Conservation (phyloP, 92 coral and sea anemone species). For the Nematostella vectensis region DNA sequence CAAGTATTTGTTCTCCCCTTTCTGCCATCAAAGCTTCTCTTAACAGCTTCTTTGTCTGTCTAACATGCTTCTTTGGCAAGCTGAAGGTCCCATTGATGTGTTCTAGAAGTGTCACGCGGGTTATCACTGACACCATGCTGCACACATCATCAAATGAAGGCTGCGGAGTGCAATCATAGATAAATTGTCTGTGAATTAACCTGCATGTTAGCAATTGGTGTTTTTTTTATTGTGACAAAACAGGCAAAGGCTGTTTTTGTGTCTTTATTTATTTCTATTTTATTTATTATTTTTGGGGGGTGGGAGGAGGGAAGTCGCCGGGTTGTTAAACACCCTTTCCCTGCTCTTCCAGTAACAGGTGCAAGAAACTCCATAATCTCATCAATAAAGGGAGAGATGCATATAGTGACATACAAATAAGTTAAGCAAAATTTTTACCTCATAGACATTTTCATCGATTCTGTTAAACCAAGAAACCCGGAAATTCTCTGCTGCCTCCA, state of each 20-base stretch:
- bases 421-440: too few species aligned
- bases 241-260: background rate
- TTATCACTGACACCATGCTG: constrained; percentile 57
- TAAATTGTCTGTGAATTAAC: too few species aligned
- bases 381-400: too few species aligned
- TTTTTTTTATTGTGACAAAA: too few species aligned
- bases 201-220: too few species aligned
- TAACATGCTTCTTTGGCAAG: constrained; percentile 46
- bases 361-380: too few species aligned
- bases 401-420: too few species aligned
- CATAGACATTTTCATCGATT: constrained; percentile 59
- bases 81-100: constrained; percentile 29
- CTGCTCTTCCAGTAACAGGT: too few species aligned
- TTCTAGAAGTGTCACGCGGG: constrained; percentile 60
- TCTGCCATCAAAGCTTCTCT: constrained; percentile 78
- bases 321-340: too few species aligned
- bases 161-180: too few species aligned
- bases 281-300: background rate
- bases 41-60: constrained; percentile 60
- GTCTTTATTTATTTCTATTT: background rate
- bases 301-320: too few species aligned
- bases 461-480: constrained; percentile 76
- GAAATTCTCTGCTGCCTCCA: constrained; percentile 34
- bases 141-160: constrained; percentile 81
- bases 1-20: constrained; percentile 47